Evolutionary conservation across 2,888 invertebrate species (phyloP).

Genomic region (Cryptocephalus primarius): DNA sequence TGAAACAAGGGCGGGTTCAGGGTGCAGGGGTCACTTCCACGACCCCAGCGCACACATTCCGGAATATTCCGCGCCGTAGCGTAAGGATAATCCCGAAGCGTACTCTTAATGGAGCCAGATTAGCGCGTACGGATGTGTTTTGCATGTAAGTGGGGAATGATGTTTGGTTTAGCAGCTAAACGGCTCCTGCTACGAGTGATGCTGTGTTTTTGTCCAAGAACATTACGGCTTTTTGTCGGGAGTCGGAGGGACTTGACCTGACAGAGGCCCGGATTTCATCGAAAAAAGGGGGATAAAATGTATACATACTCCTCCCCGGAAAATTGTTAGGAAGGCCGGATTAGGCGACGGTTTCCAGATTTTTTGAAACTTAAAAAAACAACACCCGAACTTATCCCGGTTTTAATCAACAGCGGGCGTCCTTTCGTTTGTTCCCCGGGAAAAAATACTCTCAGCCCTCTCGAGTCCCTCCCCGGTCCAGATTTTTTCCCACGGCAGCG

Average conservation of each 20-base stretch:
- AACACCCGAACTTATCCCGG: no score
- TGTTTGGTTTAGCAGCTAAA: constrained; percentile 39
- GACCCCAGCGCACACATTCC: background rate
- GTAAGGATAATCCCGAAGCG: constrained; percentile 20
- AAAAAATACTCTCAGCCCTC: no score
- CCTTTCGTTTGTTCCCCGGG: no score
- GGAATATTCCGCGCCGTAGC: constrained; percentile 1
- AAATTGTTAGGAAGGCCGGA: no score
- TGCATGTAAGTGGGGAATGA: constrained; percentile 40
- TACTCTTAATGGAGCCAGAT: constrained; percentile 38
- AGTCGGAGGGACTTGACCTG: constrained; percentile 7
- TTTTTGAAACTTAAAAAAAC: no score
- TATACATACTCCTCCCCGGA: no score
- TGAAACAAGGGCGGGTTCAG: background rate
- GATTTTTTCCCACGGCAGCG: no score
- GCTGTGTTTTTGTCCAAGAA: constrained; percentile 26
- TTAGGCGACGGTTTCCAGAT: no score
- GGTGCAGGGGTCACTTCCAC: no score
- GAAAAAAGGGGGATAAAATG: no score
- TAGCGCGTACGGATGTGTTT: constrained; percentile 36
- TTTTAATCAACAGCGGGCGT: no score
- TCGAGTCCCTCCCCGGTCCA: no score
- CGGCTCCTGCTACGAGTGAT: constrained; percentile 21
- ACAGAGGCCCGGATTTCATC: background rate
- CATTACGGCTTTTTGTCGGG: constrained; percentile 19